A percentile compares a stretch with the other conserved stretches of the same genome.
These are phyloP conservation scores for Polypedilum pembai DNA, from an alignment of 1,140 invertebrate genomes.

Conservation along the genomic window DNA sequence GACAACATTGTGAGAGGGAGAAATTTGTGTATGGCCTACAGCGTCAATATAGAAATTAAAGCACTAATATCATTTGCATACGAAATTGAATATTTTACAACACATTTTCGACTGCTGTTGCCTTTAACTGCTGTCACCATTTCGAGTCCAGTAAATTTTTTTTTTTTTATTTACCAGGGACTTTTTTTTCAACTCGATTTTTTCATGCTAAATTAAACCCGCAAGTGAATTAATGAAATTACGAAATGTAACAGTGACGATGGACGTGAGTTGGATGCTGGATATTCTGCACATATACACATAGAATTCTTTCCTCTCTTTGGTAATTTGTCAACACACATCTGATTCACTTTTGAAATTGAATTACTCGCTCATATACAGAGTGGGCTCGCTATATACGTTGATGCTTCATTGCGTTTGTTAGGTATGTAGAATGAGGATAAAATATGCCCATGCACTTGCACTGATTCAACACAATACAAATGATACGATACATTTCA, in stretches of 20 bases:
- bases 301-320: background rate
- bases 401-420: background rate
- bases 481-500: conserved; percentile 18
- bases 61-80: conserved; percentile 11
- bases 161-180: background rate
- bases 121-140: conserved; percentile 1
- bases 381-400: background rate
- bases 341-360: conserved; percentile 18
- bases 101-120: conserved; percentile 16
- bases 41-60: conserved; percentile 18
- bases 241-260: conserved; percentile 16
- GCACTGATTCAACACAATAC: background rate
- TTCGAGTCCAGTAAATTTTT: background rate
- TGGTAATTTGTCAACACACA: conserved; percentile 17
- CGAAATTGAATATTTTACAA: conserved; percentile 14
- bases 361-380: background rate
- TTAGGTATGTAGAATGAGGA: background rate
- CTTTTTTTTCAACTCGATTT: background rate
- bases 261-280: background rate
- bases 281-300: background rate
- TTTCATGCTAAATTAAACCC: conserved; percentile 15
- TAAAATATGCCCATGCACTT: conserved; percentile 7
- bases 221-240: conserved; percentile 18
- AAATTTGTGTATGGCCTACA: background rate
- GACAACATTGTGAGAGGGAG: background rate